Conservation (phyloP, 1,140 invertebrate species). For the Caenorhabditis remanei region DNA sequence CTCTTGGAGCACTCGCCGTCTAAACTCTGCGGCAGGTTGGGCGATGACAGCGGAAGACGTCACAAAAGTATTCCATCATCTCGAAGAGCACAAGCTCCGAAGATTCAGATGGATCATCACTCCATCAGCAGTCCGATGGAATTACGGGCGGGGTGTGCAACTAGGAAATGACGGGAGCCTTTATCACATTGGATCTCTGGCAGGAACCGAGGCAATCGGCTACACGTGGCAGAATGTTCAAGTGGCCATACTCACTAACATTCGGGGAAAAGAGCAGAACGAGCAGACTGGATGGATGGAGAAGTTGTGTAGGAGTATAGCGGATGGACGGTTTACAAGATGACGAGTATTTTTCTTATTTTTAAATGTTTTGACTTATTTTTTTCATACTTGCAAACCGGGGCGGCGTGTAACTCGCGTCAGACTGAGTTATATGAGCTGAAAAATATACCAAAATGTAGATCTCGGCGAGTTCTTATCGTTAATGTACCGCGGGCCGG, state of each 20-base stretch:
- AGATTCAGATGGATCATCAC: conserved; percentile 39
- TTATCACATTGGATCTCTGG: conserved; percentile 39
- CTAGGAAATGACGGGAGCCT: conserved; percentile 52
- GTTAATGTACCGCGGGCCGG: too few species aligned
- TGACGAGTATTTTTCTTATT: conserved; percentile 40
- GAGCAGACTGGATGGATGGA: conserved; percentile 53
- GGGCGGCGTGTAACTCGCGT: too few species aligned
- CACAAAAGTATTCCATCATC: conserved; percentile 30
- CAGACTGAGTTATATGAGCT: too few species aligned
- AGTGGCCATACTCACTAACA: conserved; percentile 43
- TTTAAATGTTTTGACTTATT: background rate
- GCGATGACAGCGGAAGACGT: conserved; percentile 51
- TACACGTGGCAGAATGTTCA: conserved; percentile 43
- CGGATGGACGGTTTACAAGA: conserved; percentile 24
- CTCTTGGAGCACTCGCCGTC: conserved; percentile 29
- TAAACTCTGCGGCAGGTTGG: conserved; percentile 50
- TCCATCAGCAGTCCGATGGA: conserved; percentile 36
- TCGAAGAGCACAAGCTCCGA: conserved; percentile 30
- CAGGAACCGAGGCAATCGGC: conserved; percentile 39
- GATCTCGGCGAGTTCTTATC: too few species aligned
- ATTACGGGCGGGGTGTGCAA: conserved; percentile 39
- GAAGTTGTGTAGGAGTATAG: conserved; percentile 44
- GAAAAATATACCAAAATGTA: too few species aligned
- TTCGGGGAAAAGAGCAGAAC: conserved; percentile 18
- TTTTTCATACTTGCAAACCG: too few species aligned